Evolutionary conservation across 2,888 invertebrate species (phyloP), one percentile per base, ranked within the genome.

Genomic region (Reticulitermes lucifugus): DNA sequence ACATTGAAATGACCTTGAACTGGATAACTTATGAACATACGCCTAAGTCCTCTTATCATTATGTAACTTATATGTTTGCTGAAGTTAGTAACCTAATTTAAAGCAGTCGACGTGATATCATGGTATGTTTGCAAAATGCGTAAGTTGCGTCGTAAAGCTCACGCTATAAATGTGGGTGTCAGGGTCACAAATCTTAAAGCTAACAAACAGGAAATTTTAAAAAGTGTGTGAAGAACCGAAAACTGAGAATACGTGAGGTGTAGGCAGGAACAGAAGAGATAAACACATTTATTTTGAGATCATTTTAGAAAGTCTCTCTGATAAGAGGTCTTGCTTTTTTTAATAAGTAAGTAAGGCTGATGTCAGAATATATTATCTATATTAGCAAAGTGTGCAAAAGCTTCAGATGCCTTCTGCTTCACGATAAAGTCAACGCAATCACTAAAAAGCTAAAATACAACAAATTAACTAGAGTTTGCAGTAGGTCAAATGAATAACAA

Each of bases 1-100:
- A 25, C 65, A 65, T 25, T 65, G 65, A 65, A 65, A 25, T 65
- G n/a, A 65, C 65, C 65, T 65, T 65, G 65, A 65, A 65, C 25
- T 65, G n/a, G 1, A 25, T 10, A 65, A n/a, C n/a, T 65, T 65
- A n/a, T 0, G 12, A n/a, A n/a, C 25, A 9, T 2, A 25, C 6
- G 25, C 60, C 65, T 65, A 35, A 35, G 2, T 35, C 2, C 35
- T 25, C 65, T 65, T 65, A 65, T n/a, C 25, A 65, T 55, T 18
- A 55, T 18, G 18, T 55, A 55, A 9, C 65, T 1, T 25, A 65
- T 5, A 65, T 10, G n/a, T 65, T 65, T 25, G 25, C n/a, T 10
- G 25, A 12, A 65, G 0, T 12, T 65, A 0, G 21, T 65, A 65
- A 65, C 9, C 65, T 25, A 65, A n/a, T 25, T 65, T n/a, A 65